Conservation (phyloP, 2,888 invertebrate genomes). For the Metopia argyrocephala region DNA sequence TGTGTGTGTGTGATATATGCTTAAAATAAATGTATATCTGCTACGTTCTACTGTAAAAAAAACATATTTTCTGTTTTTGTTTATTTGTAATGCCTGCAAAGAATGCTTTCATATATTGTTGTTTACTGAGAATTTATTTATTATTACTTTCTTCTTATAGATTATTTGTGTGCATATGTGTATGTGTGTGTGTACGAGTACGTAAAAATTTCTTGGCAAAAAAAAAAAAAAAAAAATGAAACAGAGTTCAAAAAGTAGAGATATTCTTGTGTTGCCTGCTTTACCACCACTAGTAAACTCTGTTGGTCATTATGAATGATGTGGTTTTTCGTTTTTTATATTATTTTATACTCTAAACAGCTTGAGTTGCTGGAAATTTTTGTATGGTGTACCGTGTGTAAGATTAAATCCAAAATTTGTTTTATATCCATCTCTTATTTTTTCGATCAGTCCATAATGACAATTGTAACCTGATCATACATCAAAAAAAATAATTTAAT, state of each 20-base stretch:
- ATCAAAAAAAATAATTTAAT: too few species aligned
- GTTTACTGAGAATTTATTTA: constrained; percentile 38
- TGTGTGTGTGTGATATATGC: too few species aligned
- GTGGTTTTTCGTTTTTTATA: constrained; percentile 19
- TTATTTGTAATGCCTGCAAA: background rate
- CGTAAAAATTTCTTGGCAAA: too few species aligned
- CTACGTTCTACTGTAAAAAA: too few species aligned
- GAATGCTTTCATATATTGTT: constrained; percentile 22
- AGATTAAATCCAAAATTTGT: too few species aligned
- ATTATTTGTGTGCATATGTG: background rate
- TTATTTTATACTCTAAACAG: too few species aligned
- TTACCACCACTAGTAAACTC: background rate
- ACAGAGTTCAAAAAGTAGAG: background rate
- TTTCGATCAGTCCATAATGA: too few species aligned
- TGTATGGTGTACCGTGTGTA: too few species aligned
- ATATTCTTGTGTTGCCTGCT: background rate
- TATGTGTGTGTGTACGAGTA: background rate
- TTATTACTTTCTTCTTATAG: background rate
- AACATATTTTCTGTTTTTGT: too few species aligned
- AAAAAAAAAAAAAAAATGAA: background rate
- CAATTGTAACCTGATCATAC: too few species aligned
- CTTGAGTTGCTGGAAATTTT: background rate
- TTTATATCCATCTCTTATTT: too few species aligned
- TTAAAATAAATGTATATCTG: too few species aligned
- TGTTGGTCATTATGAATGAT: constrained; percentile 9